Percentiles rank a stretch among this genome's conserved stretches.
These are phyloP conservation scores for Parapsyche elsis DNA, from an alignment of 1,140 invertebrate species.

Conservation along the genomic window DNA sequence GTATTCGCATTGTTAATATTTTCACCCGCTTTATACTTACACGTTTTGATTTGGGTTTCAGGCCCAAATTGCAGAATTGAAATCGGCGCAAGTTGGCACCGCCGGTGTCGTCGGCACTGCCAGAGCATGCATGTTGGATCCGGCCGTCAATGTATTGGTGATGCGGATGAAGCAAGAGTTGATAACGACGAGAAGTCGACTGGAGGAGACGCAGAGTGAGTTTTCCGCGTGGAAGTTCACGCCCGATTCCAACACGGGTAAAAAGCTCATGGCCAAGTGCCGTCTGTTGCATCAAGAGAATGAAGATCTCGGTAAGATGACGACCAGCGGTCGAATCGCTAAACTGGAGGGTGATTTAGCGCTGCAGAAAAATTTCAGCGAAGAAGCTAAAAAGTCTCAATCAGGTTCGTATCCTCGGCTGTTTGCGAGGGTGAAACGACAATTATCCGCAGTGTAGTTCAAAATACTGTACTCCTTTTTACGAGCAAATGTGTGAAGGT, in stretches of 20 bases:
- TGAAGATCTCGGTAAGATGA: constrained; percentile 96
- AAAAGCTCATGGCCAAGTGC: constrained; percentile 97
- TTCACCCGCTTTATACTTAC: neutral
- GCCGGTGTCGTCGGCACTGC: constrained; percentile 70
- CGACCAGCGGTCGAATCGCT: constrained; percentile 92
- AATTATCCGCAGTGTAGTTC: too few relatives aligned
- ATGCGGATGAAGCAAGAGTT: constrained; percentile 92
- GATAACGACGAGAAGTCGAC: constrained; percentile 86
- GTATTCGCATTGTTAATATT: constrained; percentile 42
- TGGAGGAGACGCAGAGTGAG: constrained; percentile 98
- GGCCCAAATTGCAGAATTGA: constrained; percentile 93
- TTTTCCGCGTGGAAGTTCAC: constrained; percentile 99
- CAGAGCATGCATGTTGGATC: constrained; percentile 89
- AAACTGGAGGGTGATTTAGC: constrained; percentile 96
- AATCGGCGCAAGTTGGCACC: constrained; percentile 81
- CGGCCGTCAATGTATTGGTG: constrained; percentile 94
- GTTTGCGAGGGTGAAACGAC: neutral
- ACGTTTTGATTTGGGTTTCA: constrained; percentile 65
- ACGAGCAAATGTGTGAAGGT: too few relatives aligned
- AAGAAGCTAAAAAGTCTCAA: constrained; percentile 97
- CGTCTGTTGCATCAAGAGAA: constrained; percentile 97
- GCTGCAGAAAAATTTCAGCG: constrained; percentile 93
- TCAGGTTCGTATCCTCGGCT: constrained; percentile 74
- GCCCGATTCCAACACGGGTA: constrained; percentile 97
- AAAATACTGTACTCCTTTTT: too few relatives aligned